Base-by-base conservation (phyloP, 2,113 vertebrate genomes). In the Cynopterus brachyotis region DNA sequence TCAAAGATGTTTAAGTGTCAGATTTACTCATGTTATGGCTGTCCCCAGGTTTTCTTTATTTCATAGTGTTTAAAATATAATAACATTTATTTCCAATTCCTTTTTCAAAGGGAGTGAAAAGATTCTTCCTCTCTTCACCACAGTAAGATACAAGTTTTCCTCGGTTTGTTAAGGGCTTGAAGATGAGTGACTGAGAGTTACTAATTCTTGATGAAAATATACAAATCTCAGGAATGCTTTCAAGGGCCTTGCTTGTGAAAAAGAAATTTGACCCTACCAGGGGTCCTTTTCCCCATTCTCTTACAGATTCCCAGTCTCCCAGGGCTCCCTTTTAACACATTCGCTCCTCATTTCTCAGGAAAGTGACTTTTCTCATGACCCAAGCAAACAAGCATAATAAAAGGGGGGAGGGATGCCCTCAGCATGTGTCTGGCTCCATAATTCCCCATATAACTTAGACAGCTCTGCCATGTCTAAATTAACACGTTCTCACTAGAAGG, bases 21-120 rank as follows among this genome's bases (percentile, higher is more conserved):
- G 82, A 72, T 84, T 78, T 79, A 70, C 53, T 62, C 59, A 75
- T 5, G 22, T 59, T 69, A 79, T 35, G 28, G 22, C 32, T 83
- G 24, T n/a, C 35, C 55, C 28, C 62, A 37, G 59, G 80, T 67
- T 76, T 88, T 80, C 17, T 70, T 86, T 86, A 50, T 55, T 70
- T 55, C 76, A 81, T 94, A 73, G 53, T 80, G 28, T 79, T 88
- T 93, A 55, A 96, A 70, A 57, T 88, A 72, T 9, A 70, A 47
- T 59, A 84, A 73, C 42, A 92, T 75, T 67, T 69, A 73, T 75
- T 92, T 88, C 45, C 7, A 85, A 47, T 90, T 84, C 37, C 37
- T 78, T 88, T 82, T 79, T 82, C 35, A 86, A 96, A 12, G 69
- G 22, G 22, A 19, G 6, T 50, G 53, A 87, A 94, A 90, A 64